Percentiles rank a stretch among this genome's conserved stretches.
These are phyloP conservation scores for Gnathonemus echidnorhynchus DNA, from an alignment of 2,113 vertebrate species.

Conservation along the genomic window DNA sequence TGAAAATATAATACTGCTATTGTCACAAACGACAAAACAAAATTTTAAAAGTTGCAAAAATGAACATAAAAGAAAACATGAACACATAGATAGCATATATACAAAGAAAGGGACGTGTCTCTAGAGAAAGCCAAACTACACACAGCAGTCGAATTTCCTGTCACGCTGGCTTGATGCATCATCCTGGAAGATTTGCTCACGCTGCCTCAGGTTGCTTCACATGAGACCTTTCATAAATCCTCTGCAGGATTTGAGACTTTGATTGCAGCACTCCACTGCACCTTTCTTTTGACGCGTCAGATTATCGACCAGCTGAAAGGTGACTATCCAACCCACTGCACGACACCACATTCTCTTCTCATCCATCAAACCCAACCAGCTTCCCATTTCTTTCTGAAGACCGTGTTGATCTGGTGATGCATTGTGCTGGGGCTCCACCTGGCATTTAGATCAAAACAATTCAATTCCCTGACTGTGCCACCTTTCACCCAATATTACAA, in stretches of 20 bases:
- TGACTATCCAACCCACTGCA: not conserved
- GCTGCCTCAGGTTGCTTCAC: not conserved
- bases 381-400: not conserved
- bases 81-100: not conserved
- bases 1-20: not conserved
- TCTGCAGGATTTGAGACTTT: not conserved
- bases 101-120: not conserved
- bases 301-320: not conserved
- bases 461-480: not conserved
- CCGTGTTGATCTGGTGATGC: not conserved
- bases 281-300: not conserved
- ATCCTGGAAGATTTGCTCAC: not conserved
- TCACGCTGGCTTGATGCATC: not conserved
- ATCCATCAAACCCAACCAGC: not conserved
- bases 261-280: not conserved
- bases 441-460: slow-evolving; percentile 2
- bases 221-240: not conserved
- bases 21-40: not conserved
- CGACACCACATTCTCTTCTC: not conserved
- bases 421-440: not conserved
- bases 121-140: not conserved
- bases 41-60: not conserved
- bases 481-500: not conserved
- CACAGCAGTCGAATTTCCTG: not conserved
- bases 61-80: not conserved